Conservation (phyloP, 2,113 vertebrate species). For the Petroica traversi region DNA sequence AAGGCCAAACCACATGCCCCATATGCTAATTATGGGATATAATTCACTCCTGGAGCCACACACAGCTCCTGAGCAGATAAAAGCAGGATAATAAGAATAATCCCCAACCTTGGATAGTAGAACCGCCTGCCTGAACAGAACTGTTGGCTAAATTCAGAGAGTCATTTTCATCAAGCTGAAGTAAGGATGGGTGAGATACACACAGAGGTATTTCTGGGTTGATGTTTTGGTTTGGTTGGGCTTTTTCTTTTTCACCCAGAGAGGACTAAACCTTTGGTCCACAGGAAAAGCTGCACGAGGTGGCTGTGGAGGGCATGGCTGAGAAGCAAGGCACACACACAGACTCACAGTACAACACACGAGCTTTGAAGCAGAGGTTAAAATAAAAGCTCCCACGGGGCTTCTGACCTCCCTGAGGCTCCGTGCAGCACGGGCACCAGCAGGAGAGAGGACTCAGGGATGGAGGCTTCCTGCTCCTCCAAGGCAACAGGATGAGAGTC, state of each 20-base stretch:
- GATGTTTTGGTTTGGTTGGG: background rate
- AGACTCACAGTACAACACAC: background rate
- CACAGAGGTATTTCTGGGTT: background rate
- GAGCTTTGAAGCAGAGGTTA: constrained; percentile 2
- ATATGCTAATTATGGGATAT: background rate
- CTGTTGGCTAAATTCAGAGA: background rate
- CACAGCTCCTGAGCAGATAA: background rate
- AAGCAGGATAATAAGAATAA: background rate
- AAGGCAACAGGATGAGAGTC: constrained; percentile 59
- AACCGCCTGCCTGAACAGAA: background rate
- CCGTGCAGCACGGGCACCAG: background rate
- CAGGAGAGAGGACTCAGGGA: background rate
- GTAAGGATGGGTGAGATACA: background rate
- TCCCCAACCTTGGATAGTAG: background rate
- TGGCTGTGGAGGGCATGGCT: background rate
- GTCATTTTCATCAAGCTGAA: background rate
- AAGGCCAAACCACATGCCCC: background rate
- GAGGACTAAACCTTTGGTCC: background rate
- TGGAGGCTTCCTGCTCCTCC: constrained; percentile 23
- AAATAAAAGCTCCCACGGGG: background rate
- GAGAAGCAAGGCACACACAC: background rate
- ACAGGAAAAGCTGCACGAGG: background rate
- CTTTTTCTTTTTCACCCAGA: background rate
- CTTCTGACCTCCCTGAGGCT: background rate
- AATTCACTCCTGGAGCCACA: background rate